A percentile compares a stretch with the other conserved stretches of the same genome.
phyloP scores from a whole-genome alignment of 2,888 invertebrate species.

The Lasius platythorax region DNA sequence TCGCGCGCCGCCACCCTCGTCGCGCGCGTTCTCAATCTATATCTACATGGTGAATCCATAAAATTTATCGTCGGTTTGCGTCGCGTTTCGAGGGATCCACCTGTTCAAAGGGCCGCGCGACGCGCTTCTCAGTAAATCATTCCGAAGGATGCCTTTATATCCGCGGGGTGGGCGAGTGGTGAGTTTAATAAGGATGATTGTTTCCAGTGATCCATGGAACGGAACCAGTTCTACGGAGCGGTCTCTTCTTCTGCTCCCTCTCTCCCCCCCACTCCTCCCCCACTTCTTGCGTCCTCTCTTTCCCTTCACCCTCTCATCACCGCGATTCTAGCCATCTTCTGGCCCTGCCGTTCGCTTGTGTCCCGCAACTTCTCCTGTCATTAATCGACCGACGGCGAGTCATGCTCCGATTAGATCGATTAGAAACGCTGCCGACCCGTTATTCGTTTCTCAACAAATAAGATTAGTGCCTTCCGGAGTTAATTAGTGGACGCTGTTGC shows the following conservation, averaged over 20 bases:
- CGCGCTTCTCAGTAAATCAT: slow-evolving; percentile 78
- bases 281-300: neutral
- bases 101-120: slow-evolving; percentile 66
- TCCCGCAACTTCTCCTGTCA: slow-evolving; percentile 74
- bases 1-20: slow-evolving; percentile 32
- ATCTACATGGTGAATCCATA: slow-evolving; percentile 49
- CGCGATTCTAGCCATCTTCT: slow-evolving; percentile 27
- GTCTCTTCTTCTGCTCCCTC: slow-evolving; percentile 43
- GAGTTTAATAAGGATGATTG: slow-evolving; percentile 83
- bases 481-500: slow-evolving; percentile 64
- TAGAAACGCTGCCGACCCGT: slow-evolving; percentile 73
- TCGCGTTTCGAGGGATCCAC: slow-evolving; percentile 63
- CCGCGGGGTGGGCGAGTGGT: slow-evolving; percentile 73
- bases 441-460: slow-evolving; percentile 72
- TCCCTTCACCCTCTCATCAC: neutral
- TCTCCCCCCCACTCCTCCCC: neutral
- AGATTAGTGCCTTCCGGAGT: slow-evolving; percentile 68
- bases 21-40: slow-evolving; percentile 46
- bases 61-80: slow-evolving; percentile 49
- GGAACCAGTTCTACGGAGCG: slow-evolving; percentile 74
- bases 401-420: slow-evolving; percentile 71
- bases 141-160: slow-evolving; percentile 76
- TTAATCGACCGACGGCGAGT: slow-evolving; percentile 76
- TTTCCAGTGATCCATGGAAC: slow-evolving; percentile 80
- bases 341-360: slow-evolving; percentile 24